A percentile compares a stretch with the other conserved stretches of the same genome.
phyloP scores from a whole-genome alignment of 2,888 invertebrate genomes.

The Drosophila atripex region DNA sequence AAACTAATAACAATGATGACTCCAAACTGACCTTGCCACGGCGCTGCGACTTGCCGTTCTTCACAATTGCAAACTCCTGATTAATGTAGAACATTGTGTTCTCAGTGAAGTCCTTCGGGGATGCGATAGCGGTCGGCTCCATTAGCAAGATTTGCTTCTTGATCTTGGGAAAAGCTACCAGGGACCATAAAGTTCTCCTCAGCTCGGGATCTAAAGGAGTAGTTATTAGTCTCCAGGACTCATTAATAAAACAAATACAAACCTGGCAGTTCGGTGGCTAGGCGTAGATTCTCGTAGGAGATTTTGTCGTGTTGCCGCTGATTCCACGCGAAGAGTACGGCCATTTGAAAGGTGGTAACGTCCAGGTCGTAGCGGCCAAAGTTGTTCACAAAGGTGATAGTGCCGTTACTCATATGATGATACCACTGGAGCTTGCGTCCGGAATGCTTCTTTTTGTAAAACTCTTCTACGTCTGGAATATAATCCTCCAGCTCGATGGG shows the following conservation, averaged over 20 bases:
- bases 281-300: constrained; percentile 97
- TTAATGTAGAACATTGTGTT: constrained; percentile 98
- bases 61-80: constrained; percentile 97
- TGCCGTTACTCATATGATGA: constrained; percentile 99
- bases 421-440: constrained; percentile 99
- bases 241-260: neutral
- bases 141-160: constrained; percentile 95
- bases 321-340: constrained; percentile 99
- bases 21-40: constrained; percentile 90
- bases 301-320: constrained; percentile 96
- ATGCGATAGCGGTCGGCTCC: constrained; percentile 89
- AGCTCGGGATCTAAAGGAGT: constrained; percentile 90
- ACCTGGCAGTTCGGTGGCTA: constrained; percentile 97
- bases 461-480: constrained; percentile 99
- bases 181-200: constrained; percentile 96
- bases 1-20: neutral
- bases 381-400: constrained; percentile 96
- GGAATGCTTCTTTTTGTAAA: constrained; percentile 98
- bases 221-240: neutral
- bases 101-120: constrained; percentile 97
- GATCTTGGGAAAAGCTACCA: constrained; percentile 97
- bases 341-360: constrained; percentile 99
- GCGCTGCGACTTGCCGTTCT: constrained; percentile 97
- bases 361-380: constrained; percentile 98
- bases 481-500: constrained; percentile 99